These are phyloP conservation scores for Macropodus opercularis DNA, from an alignment of 2,797 vertebrate genomes.

Conservation along the genomic window DNA sequence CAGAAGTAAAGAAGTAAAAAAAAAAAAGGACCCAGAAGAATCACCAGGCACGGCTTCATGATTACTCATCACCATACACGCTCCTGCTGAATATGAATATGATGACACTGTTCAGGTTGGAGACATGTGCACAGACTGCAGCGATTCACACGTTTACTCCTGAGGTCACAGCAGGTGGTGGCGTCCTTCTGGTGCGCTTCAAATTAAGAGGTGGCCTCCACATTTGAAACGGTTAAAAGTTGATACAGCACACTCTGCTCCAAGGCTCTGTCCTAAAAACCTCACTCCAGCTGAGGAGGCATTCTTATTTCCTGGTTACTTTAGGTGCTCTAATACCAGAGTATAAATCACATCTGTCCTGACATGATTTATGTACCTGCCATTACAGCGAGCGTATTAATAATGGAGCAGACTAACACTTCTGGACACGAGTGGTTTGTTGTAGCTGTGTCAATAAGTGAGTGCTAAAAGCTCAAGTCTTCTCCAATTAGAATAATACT, in stretches of 20 bases:
- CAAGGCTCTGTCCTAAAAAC: background rate
- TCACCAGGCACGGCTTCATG: constrained; percentile 18
- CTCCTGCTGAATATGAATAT: constrained; percentile 25
- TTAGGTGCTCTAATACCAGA: constrained; percentile 25
- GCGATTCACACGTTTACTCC: constrained; percentile 56
- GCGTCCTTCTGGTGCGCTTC: too few species aligned
- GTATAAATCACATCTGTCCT: background rate
- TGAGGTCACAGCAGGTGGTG: too few species aligned
- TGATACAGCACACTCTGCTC: too few species aligned
- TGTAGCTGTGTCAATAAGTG: background rate
- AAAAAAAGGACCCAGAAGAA: constrained; percentile 11
- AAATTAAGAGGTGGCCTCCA: too few species aligned
- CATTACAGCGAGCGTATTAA: background rate
- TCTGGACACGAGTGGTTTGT: background rate
- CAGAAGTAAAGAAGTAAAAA: constrained; percentile 18
- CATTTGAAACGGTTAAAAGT: too few species aligned
- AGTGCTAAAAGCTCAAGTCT: background rate
- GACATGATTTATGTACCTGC: constrained; percentile 17
- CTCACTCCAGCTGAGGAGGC: constrained; percentile 2
- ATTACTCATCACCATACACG: constrained; percentile 62
- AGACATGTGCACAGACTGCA: constrained; percentile 16
- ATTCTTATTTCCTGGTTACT: constrained; percentile 11
- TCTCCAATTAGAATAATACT: background rate
- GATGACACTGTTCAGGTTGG: constrained; percentile 16
- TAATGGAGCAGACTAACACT: background rate